Conservation (phyloP, 2,888 invertebrate genomes). For the Machimus atricapillus region DNA sequence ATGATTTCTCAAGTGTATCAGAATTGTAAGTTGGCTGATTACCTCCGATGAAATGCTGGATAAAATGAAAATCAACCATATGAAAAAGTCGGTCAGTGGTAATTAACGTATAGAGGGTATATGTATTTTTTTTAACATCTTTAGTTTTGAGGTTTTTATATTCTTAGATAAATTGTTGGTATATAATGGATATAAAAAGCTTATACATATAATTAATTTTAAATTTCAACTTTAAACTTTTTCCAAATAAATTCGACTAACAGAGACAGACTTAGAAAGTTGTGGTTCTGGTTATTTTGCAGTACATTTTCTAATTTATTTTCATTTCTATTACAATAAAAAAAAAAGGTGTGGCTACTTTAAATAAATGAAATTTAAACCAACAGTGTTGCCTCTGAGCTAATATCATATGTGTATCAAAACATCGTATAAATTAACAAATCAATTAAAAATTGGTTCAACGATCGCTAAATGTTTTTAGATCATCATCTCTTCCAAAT, state of each 20-base stretch:
- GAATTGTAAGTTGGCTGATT: conserved; percentile 5
- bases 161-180: no score
- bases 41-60: neutral
- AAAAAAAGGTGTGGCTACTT: neutral
- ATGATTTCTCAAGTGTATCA: conserved; percentile 22
- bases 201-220: no score
- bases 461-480: neutral
- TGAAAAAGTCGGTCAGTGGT: neutral
- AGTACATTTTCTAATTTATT: neutral
- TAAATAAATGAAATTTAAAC: no score
- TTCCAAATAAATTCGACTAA: no score
- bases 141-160: no score
- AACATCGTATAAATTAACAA: neutral
- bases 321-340: neutral
- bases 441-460: neutral
- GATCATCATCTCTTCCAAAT: neutral
- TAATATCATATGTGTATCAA: neutral
- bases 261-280: no score
- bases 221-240: no score
- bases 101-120: no score
- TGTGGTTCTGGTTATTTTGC: no score
- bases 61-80: neutral
- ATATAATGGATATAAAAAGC: no score
- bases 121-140: no score
- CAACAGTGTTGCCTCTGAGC: neutral